phyloP scores from a whole-genome alignment of 2,888 invertebrate species.

The Dugesia japonica region DNA sequence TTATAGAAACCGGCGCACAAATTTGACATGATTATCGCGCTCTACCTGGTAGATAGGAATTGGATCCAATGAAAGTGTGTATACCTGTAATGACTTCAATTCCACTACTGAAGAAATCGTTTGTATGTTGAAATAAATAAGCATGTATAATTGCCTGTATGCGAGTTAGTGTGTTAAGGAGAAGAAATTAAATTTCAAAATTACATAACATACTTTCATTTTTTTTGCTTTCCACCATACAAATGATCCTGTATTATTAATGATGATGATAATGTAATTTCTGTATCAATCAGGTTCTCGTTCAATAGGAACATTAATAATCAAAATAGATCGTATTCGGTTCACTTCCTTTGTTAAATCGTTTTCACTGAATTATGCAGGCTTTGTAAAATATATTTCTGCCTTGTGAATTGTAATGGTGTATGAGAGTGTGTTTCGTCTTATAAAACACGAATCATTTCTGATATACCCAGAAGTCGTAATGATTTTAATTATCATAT shows the following conservation, averaged over 20 bases:
- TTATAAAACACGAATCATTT: neutral
- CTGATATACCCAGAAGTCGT: neutral
- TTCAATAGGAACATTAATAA: neutral
- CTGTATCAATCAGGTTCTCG: conserved; percentile 7
- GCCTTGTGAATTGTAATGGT: neutral
- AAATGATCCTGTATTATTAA: conserved; percentile 5
- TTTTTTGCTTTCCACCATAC: neutral
- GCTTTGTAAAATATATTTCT: neutral
- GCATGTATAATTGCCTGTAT: neutral
- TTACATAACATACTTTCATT: neutral
- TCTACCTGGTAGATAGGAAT: conserved; percentile 16
- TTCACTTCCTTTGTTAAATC: conserved; percentile 1
- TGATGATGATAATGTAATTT: conserved; percentile 17
- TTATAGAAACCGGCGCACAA: neutral
- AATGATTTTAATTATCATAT: conserved; percentile 12
- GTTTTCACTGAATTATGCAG: neutral
- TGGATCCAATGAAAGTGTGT: conserved; percentile 7
- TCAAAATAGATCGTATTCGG: conserved; percentile 11
- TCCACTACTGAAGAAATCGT: neutral
- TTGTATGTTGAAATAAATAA: neutral
- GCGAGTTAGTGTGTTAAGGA: neutral
- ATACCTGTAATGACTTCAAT: neutral
- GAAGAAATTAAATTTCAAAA: neutral
- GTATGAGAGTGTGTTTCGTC: neutral
- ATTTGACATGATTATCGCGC: neutral